Evolutionary conservation across 2,113 vertebrate species (phyloP).

Genomic region (Phainopepla nitens): DNA sequence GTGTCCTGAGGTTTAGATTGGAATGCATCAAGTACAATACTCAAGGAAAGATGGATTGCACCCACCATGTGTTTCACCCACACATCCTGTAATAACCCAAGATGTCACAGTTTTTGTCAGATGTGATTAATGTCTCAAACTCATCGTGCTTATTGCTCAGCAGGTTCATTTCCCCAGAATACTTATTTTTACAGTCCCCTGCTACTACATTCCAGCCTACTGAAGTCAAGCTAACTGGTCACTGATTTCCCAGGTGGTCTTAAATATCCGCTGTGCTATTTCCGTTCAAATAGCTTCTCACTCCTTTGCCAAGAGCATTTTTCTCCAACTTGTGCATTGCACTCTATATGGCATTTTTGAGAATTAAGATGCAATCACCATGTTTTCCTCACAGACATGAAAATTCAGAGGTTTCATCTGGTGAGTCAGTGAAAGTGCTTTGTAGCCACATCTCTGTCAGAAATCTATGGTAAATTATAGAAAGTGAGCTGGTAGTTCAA

Average conservation of each 20-base stretch:
- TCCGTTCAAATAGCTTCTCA: neutral
- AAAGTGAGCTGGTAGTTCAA: neutral
- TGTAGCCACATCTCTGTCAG: neutral
- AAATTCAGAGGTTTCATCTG: neutral
- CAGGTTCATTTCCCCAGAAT: neutral
- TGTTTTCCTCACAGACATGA: neutral
- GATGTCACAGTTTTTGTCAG: neutral
- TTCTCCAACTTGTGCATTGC: neutral
- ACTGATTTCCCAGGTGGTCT: conserved; percentile 21
- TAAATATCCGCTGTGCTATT: neutral
- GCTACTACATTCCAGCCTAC: neutral
- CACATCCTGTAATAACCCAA: neutral
- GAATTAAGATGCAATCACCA: neutral
- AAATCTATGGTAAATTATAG: neutral
- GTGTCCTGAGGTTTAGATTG: neutral
- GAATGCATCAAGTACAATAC: neutral
- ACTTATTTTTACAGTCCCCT: neutral
- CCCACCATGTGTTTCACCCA: neutral
- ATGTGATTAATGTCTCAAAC: conserved; percentile 1
- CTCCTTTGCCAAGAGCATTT: conserved; percentile 6
- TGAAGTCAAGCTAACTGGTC: conserved; percentile 5
- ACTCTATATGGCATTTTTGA: neutral
- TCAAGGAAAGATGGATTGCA: neutral
- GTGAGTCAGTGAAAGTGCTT: conserved; percentile 5
- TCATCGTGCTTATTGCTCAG: neutral